These are phyloP conservation scores for Morus bassanus DNA, from an alignment of 2,797 vertebrate genomes.

Conservation along the genomic window DNA sequence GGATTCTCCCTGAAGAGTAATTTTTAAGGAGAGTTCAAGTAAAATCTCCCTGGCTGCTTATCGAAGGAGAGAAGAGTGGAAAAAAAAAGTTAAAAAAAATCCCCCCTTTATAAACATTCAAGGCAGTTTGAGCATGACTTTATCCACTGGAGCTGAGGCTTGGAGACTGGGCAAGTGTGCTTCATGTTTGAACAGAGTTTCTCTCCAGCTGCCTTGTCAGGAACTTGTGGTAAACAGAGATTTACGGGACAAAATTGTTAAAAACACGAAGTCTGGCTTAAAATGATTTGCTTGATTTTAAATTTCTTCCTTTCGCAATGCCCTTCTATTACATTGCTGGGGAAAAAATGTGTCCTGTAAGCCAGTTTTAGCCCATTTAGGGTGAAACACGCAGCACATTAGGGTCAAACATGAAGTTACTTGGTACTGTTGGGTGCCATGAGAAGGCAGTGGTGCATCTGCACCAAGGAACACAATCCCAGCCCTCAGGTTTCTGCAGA, in stretches of 20 bases:
- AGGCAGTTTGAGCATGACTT: not conserved
- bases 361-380: not conserved
- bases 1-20: constrained; percentile 21
- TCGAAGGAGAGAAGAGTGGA: not conserved
- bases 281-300: not conserved
- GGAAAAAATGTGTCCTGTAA: not conserved
- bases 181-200: not conserved
- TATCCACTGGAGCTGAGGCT: not conserved
- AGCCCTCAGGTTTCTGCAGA: not conserved
- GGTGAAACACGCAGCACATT: not conserved
- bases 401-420: not conserved
- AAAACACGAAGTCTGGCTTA: not conserved
- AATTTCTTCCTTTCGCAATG: not conserved
- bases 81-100: not conserved
- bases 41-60: constrained; percentile 9
- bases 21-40: constrained; percentile 34
- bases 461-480: not conserved
- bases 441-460: not conserved
- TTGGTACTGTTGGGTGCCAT: not conserved
- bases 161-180: not conserved
- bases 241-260: not conserved
- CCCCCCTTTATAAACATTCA: not conserved
- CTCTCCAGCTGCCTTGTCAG: constrained; percentile 20
- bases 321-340: not conserved
- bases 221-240: not conserved